phyloP scores from a whole-genome alignment of 1,140 invertebrate species.

The Stenopsyche tienmushanensis region DNA sequence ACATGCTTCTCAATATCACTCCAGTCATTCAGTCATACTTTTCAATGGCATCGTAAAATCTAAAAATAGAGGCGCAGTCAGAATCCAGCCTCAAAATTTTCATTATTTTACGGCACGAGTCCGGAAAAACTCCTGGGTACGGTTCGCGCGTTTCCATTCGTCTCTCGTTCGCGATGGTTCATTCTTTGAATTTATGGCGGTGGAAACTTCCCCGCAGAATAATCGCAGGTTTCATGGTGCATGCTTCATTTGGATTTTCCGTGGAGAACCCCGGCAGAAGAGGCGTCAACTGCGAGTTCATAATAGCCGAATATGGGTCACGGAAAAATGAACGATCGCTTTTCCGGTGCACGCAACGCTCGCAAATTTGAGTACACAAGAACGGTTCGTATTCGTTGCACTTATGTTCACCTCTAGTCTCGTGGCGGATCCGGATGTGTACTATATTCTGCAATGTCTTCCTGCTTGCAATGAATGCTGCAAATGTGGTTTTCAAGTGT shows the following conservation, averaged over 20 bases:
- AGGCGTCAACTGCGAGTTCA: background rate
- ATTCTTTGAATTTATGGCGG: constrained; percentile 11
- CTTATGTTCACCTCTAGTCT: background rate
- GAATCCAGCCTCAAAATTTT: too few species aligned
- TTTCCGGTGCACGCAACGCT: constrained; percentile 6
- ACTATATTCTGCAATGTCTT: background rate
- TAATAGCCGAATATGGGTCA: constrained; percentile 5
- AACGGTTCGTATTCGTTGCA: too few species aligned
- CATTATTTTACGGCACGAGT: too few species aligned
- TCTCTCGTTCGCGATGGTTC: too few species aligned
- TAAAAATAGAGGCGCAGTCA: too few species aligned
- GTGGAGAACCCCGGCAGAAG: background rate
- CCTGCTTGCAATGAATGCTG: background rate
- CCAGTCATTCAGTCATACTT: too few species aligned
- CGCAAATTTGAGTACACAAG: too few species aligned
- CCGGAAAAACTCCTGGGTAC: too few species aligned
- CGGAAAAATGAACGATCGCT: constrained; percentile 3
- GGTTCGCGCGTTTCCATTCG: too few species aligned
- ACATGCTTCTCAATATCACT: too few species aligned
- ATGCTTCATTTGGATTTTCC: constrained; percentile 1
- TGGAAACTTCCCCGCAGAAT: constrained; percentile 14
- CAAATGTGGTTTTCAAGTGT: background rate
- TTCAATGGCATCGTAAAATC: too few species aligned
- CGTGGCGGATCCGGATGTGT: constrained; percentile 3
- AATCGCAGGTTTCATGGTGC: background rate